A percentile compares a stretch with the other conserved stretches of the same genome.
Evolutionary conservation across 2,797 vertebrate genomes (phyloP).

Genomic region (Eulemur coronatus): DNA sequence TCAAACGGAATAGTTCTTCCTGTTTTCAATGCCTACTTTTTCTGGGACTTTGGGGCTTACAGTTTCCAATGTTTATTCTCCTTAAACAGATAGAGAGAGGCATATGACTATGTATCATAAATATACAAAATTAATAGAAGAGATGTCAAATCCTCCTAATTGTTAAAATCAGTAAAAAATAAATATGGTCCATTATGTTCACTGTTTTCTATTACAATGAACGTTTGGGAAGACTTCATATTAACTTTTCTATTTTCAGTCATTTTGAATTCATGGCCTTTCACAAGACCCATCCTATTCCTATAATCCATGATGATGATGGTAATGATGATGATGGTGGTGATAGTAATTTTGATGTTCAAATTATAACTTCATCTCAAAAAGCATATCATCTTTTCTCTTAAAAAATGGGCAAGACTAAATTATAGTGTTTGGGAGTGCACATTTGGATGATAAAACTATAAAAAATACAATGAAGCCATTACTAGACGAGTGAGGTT

Average conservation of each 20-base stretch:
- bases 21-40: background rate
- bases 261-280: background rate
- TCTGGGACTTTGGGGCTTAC: background rate
- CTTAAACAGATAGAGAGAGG: background rate
- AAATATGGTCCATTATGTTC: background rate
- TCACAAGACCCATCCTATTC: background rate
- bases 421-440: background rate
- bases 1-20: background rate
- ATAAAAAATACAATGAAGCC: background rate
- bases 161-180: slow-evolving; percentile 18
- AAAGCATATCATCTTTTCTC: background rate
- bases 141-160: background rate
- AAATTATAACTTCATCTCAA: background rate
- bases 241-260: background rate
- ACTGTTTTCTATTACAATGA: background rate
- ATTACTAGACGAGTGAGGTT: background rate
- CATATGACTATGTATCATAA: background rate
- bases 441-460: background rate
- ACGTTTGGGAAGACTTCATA: background rate
- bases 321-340: background rate
- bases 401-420: background rate
- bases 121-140: background rate
- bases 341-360: background rate
- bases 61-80: background rate
- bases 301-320: background rate